These are phyloP conservation scores for Myotis myotis DNA, from an alignment of 2,797 vertebrate species.

Conservation along the genomic window DNA sequence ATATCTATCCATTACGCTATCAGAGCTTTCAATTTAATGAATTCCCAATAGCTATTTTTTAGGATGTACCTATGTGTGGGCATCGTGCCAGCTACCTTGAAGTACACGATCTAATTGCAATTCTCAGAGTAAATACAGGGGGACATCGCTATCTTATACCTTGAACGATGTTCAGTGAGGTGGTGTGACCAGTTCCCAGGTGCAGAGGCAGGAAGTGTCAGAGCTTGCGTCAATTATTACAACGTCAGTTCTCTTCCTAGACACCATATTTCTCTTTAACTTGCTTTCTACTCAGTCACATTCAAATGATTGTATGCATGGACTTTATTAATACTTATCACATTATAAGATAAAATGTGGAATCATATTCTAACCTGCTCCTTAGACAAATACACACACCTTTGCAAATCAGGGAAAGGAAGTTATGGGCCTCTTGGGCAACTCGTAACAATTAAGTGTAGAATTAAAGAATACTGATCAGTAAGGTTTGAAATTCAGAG, in stretches of 20 bases:
- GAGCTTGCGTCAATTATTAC: not conserved
- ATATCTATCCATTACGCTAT: not conserved
- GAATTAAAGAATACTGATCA: not conserved
- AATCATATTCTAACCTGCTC: not conserved
- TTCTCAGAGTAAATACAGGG: not conserved
- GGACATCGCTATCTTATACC: not conserved
- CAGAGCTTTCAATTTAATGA: not conserved
- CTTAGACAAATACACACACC: not conserved
- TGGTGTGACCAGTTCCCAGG: not conserved
- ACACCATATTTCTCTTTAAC: not conserved
- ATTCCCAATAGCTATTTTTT: not conserved
- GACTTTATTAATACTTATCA: not conserved
- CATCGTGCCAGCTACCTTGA: not conserved
- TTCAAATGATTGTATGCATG: not conserved
- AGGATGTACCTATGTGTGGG: not conserved
- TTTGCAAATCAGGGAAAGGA: not conserved
- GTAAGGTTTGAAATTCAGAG: not conserved
- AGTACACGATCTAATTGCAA: not conserved
- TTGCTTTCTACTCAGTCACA: not conserved
- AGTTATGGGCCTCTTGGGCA: not conserved
- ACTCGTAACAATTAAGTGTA: not conserved
- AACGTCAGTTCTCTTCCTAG: not conserved
- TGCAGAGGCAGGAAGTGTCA: not conserved
- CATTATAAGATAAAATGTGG: constrained; percentile 27
- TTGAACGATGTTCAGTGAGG: not conserved